Conservation (phyloP, 2,113 vertebrate species). For the Sporophila hypoxantha region DNA sequence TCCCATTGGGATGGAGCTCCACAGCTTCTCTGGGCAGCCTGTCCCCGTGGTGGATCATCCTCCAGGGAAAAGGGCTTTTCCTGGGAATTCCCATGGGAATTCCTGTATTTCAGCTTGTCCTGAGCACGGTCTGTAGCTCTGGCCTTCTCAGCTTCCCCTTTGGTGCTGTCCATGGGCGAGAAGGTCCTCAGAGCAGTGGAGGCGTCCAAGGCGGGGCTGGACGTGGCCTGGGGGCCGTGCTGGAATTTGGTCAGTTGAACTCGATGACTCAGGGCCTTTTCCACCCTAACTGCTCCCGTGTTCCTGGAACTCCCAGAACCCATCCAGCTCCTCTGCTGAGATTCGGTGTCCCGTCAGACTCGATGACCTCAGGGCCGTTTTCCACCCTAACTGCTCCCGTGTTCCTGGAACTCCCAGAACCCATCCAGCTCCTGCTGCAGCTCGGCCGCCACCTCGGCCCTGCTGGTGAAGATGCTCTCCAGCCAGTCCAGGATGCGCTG, state of each 20-base stretch:
- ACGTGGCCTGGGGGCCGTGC: no score
- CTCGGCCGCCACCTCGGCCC: fast-evolving
- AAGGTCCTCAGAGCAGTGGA: neutral
- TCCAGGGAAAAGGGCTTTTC: neutral
- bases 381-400: fast-evolving
- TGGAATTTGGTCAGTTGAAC: neutral
- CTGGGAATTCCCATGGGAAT: neutral
- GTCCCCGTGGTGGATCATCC: no score
- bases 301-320: fast-evolving
- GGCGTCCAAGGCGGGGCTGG: neutral
- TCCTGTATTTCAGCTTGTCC: neutral
- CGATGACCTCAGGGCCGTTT: neutral
- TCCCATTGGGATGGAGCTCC: neutral
- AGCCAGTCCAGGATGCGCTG: neutral
- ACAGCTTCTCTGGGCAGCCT: neutral
- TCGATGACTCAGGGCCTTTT: neutral
- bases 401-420: fast-evolving
- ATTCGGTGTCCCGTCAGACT: fast-evolving
- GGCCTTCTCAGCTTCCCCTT: neutral
- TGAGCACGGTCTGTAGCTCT: neutral
- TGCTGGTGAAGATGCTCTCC: neutral
- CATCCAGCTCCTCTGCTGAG: neutral
- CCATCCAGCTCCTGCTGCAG: neutral
- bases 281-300: fast-evolving
- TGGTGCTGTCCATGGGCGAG: fast-evolving